Conservation (phyloP, 2,888 invertebrate genomes). For the Achlya flavicornis region DNA sequence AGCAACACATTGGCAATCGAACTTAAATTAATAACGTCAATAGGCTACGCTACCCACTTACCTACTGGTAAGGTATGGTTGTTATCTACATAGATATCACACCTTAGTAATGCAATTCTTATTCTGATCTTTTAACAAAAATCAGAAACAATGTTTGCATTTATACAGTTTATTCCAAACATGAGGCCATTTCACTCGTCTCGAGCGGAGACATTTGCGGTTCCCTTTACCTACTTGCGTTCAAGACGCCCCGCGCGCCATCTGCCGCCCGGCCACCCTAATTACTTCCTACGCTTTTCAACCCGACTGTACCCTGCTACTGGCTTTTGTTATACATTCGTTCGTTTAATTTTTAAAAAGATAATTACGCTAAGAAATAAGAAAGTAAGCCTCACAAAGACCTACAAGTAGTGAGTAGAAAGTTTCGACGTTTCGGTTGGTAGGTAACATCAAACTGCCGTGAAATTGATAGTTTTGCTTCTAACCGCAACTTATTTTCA, state of each 20-base stretch:
- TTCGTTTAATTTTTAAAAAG: constrained; percentile 68
- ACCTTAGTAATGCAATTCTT: no score
- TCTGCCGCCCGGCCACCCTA: constrained; percentile 64
- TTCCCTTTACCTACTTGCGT: constrained; percentile 29
- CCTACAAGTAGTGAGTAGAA: constrained; percentile 61
- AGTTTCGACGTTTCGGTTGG: constrained; percentile 56
- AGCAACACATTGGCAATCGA: no score
- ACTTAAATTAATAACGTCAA: no score
- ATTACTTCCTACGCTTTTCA: constrained; percentile 78
- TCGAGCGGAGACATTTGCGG: constrained; percentile 39
- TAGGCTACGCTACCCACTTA: no score
- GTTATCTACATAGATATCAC: no score
- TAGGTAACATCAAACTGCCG: constrained; percentile 62
- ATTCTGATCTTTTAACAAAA: no score
- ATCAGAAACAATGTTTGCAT: no score
- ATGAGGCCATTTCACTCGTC: constrained; percentile 22
- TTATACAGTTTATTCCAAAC: constrained; percentile 21
- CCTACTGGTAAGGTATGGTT: no score
- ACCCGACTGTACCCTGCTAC: constrained; percentile 49
- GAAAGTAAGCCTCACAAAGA: constrained; percentile 75
- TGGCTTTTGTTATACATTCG: constrained; percentile 59
- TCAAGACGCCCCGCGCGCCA: constrained; percentile 59
- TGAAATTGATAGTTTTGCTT: constrained; percentile 67
- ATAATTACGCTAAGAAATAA: constrained; percentile 71
- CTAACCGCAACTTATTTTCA: constrained; percentile 62